These are phyloP conservation scores for Sebastes steindachneri DNA, from an alignment of 2,797 vertebrate species.

Conservation along the genomic window DNA sequence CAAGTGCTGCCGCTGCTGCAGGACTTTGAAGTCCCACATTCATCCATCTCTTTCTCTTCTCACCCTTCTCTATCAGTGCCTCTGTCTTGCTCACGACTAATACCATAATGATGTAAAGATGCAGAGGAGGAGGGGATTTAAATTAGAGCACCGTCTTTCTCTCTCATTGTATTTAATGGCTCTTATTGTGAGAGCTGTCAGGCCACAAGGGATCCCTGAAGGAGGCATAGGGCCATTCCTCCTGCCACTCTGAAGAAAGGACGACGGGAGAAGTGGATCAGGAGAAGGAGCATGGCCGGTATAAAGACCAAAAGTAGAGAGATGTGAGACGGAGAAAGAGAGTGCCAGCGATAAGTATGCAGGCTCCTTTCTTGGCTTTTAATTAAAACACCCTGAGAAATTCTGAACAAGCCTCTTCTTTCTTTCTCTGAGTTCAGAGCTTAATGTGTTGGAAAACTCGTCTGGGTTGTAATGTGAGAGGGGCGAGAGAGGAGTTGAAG, in stretches of 20 bases:
- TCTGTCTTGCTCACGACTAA: constrained; percentile 46
- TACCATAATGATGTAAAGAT: constrained; percentile 58
- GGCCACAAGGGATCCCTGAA: constrained; percentile 68
- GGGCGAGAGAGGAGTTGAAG: constrained; percentile 25
- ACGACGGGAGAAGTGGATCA: constrained; percentile 69
- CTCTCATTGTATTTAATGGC: constrained; percentile 77
- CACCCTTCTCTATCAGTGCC: constrained; percentile 28
- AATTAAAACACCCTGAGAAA: constrained; percentile 64
- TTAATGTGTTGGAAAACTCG: constrained; percentile 53
- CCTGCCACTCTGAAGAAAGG: constrained; percentile 68
- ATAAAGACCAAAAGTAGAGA: constrained; percentile 30
- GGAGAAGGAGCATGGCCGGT: constrained; percentile 26
- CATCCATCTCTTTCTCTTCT: constrained; percentile 40
- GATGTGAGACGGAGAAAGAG: constrained; percentile 33
- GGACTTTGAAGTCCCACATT: constrained; percentile 78
- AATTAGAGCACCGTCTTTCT: constrained; percentile 72
- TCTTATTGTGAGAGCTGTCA: constrained; percentile 75
- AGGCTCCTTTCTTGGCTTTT: constrained; percentile 42
- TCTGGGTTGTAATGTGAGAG: constrained; percentile 22
- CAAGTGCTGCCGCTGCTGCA: constrained; percentile 68
- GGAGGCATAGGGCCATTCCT: constrained; percentile 66
- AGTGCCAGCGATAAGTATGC: constrained; percentile 45
- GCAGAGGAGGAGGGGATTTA: constrained; percentile 73
- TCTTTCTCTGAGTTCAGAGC: constrained; percentile 38
- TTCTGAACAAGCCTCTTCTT: constrained; percentile 52